Conservation (phyloP, 2,797 vertebrate genomes). For the Anisognathus igniventris region DNA sequence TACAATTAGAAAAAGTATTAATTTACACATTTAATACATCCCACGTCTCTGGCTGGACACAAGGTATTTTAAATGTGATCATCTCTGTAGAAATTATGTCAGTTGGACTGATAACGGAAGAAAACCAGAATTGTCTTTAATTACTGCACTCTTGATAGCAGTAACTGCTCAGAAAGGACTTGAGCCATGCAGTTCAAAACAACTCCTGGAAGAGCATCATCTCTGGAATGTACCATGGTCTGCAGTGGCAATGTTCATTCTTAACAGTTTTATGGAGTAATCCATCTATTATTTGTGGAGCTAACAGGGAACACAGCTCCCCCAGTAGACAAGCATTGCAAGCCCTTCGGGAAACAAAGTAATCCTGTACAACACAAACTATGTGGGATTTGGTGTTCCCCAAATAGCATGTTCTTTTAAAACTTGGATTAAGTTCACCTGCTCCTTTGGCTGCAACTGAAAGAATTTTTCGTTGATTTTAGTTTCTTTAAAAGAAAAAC, state of each 20-base stretch:
- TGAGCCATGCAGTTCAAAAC: not conserved
- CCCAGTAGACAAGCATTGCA: not conserved
- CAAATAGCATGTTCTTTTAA: not conserved
- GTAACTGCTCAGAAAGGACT: not conserved
- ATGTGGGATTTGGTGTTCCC: not conserved
- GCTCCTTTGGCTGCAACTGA: not conserved
- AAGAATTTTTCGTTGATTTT: not conserved
- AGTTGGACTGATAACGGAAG: not conserved
- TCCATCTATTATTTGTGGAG: not conserved
- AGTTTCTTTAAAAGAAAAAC: not conserved
- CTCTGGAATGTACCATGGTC: not conserved
- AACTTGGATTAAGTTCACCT: conserved; percentile 21
- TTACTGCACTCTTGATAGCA: not conserved
- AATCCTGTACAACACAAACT: not conserved
- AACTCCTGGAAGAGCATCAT: not conserved
- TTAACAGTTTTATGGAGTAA: conserved; percentile 19
- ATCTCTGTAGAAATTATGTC: not conserved
- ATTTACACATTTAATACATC: not conserved
- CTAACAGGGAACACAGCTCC: not conserved
- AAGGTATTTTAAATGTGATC: not conserved
- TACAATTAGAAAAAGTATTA: not conserved
- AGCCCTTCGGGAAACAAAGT: conserved; percentile 26
- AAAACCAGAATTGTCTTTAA: not conserved
- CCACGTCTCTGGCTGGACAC: not conserved
- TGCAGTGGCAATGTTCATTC: not conserved